phyloP scores from a whole-genome alignment of 2,888 invertebrate genomes.

The Stratiomys singularior region DNA sequence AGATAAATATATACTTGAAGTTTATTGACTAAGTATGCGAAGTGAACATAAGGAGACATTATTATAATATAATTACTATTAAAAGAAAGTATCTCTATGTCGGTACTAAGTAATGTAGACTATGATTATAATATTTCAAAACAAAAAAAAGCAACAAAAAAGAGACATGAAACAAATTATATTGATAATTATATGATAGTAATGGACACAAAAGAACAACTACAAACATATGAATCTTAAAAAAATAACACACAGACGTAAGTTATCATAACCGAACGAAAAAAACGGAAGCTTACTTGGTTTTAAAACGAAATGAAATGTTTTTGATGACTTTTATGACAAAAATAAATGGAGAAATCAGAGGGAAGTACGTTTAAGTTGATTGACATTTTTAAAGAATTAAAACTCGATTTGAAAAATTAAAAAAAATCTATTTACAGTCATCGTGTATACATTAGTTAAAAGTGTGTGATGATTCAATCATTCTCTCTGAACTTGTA shows the following conservation, averaged over 20 bases:
- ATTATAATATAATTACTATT: too few species aligned
- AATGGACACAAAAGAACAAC: neutral
- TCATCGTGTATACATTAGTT: slow-evolving; percentile 12
- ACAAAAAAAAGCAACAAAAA: too few species aligned
- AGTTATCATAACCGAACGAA: neutral
- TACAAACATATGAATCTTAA: neutral
- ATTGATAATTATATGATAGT: too few species aligned
- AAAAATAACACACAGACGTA: neutral
- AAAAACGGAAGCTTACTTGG: neutral
- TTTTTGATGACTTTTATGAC: slow-evolving; percentile 19
- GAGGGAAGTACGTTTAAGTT: slow-evolving; percentile 7
- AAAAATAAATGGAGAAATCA: neutral
- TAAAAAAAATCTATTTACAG: slow-evolving; percentile 11
- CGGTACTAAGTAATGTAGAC: too few species aligned
- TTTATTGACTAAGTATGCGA: too few species aligned
- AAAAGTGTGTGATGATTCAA: slow-evolving; percentile 28
- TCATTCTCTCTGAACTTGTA: slow-evolving; percentile 9
- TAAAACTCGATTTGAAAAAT: slow-evolving; percentile 1
- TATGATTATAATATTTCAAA: too few species aligned
- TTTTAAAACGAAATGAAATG: too few species aligned
- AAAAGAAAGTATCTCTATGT: too few species aligned
- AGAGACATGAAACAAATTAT: too few species aligned
- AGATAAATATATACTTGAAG: too few species aligned
- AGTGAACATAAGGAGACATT: too few species aligned
- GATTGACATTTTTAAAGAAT: neutral